These are phyloP conservation scores for Miltochrista miniata DNA, from an alignment of 2,888 invertebrate species.

Conservation along the genomic window DNA sequence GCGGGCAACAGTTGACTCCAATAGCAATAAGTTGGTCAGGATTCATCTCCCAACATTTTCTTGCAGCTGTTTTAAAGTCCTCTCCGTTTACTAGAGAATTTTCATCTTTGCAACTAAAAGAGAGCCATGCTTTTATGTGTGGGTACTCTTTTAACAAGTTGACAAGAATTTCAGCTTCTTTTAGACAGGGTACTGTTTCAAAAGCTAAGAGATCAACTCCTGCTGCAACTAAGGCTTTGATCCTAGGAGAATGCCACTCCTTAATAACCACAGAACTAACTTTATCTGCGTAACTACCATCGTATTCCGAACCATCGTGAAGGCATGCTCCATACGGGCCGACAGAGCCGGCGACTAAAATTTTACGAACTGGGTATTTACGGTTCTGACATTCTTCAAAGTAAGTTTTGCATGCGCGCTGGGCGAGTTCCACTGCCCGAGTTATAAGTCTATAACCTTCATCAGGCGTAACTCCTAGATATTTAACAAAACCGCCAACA, in stretches of 20 bases:
- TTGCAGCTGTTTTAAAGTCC: constrained; percentile 86
- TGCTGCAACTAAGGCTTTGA: constrained; percentile 88
- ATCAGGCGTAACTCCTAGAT: constrained; percentile 86
- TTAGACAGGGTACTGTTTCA: constrained; percentile 94
- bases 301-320: constrained; percentile 96
- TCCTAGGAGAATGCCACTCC: constrained; percentile 92
- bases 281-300: constrained; percentile 87
- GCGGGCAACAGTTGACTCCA: constrained; percentile 92
- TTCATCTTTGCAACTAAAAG: constrained; percentile 90
- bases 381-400: constrained; percentile 67
- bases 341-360: constrained; percentile 92
- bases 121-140: constrained; percentile 91
- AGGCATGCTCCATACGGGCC: constrained; percentile 96
- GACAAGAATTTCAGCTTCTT: constrained; percentile 91
- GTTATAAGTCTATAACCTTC: constrained; percentile 88
- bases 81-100: constrained; percentile 89
- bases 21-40: constrained; percentile 87
- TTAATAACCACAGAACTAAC: constrained; percentile 85
- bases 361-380: constrained; percentile 46
- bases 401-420: constrained; percentile 86
- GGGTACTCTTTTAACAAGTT: constrained; percentile 91
- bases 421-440: constrained; percentile 88
- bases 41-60: constrained; percentile 87
- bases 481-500: constrained; percentile 88
- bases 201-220: constrained; percentile 94